Conservation (phyloP, 2,797 vertebrate species). For the Aulostomus chinensis region DNA sequence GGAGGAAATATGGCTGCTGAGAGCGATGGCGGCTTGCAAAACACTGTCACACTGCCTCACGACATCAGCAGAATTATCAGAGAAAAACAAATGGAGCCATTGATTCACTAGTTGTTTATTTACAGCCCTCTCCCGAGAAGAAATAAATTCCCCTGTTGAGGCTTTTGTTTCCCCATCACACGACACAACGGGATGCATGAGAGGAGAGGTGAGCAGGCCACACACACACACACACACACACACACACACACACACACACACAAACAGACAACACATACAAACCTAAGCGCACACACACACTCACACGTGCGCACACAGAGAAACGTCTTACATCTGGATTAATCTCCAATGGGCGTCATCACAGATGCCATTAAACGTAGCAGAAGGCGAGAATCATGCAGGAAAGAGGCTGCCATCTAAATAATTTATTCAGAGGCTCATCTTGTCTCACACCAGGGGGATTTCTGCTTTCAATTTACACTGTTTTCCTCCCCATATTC, state of each 20-base stretch:
- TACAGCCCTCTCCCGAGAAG: slow-evolving; percentile 72
- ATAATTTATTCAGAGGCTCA: slow-evolving; percentile 82
- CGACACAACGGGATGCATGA: slow-evolving; percentile 63
- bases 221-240: slow-evolving; percentile 15
- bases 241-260: slow-evolving; percentile 16
- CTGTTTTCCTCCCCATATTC: slow-evolving; percentile 68
- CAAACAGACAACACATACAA: too few species aligned
- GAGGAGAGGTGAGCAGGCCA: slow-evolving; percentile 63
- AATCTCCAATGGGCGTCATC: slow-evolving; percentile 78
- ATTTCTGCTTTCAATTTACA: slow-evolving; percentile 77
- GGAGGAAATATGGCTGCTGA: slow-evolving; percentile 65
- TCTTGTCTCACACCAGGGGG: slow-evolving; percentile 75
- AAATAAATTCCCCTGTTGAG: slow-evolving; percentile 77
- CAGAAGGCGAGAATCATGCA: slow-evolving; percentile 77
- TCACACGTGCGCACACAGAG: slow-evolving; percentile 17
- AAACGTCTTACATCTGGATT: slow-evolving; percentile 78
- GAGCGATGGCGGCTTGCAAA: slow-evolving; percentile 64
- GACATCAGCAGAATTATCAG: slow-evolving; percentile 73
- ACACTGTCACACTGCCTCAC: slow-evolving; percentile 63
- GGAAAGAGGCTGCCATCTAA: slow-evolving; percentile 77
- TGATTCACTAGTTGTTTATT: slow-evolving; percentile 82
- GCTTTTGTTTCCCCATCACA: slow-evolving; percentile 77
- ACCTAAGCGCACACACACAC: slow-evolving; percentile 4
- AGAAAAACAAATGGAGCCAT: slow-evolving; percentile 76
- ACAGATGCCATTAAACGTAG: slow-evolving; percentile 81